These are phyloP conservation scores for Edolisoma coerulescens DNA, from an alignment of 2,113 vertebrate genomes.

Conservation along the genomic window DNA sequence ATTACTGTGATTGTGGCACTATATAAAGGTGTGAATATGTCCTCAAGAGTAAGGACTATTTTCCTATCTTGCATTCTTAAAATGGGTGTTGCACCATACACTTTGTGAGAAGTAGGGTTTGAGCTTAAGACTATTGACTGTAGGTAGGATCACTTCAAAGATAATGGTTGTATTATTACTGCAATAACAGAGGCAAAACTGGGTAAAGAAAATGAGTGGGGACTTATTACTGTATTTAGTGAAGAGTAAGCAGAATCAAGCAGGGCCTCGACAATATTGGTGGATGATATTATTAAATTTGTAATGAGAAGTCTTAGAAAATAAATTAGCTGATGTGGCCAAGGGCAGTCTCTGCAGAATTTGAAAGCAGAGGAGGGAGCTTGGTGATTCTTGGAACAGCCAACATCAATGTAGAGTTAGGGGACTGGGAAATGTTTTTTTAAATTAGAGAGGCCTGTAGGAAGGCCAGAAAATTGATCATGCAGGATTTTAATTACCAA, in stretches of 20 bases:
- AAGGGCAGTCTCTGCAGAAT: background rate
- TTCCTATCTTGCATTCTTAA: background rate
- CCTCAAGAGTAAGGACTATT: background rate
- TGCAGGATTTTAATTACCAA: slow-evolving; percentile 26
- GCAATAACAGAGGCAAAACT: background rate
- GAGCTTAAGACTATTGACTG: background rate
- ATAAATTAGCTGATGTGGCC: background rate
- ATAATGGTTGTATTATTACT: background rate
- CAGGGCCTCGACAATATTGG: background rate
- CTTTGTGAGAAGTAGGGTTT: background rate
- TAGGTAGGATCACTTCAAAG: background rate
- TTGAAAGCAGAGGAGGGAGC: background rate
- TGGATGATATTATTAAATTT: slow-evolving; percentile 18
- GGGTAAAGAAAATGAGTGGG: background rate
- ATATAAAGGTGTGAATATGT: background rate
- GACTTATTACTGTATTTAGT: slow-evolving; percentile 21
- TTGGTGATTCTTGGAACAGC: background rate
- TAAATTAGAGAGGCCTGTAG: background rate
- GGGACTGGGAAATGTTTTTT: background rate
- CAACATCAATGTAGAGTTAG: background rate
- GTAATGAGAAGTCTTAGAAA: slow-evolving; percentile 5
- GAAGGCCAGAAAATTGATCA: slow-evolving; percentile 29
- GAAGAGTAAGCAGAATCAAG: slow-evolving; percentile 38
- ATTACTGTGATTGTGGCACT: background rate
- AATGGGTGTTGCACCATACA: background rate